Evolutionary conservation across 1,140 invertebrate species (phyloP), one percentile per base, ranked within the genome.

Genomic region (Eurosta solidaginis): DNA sequence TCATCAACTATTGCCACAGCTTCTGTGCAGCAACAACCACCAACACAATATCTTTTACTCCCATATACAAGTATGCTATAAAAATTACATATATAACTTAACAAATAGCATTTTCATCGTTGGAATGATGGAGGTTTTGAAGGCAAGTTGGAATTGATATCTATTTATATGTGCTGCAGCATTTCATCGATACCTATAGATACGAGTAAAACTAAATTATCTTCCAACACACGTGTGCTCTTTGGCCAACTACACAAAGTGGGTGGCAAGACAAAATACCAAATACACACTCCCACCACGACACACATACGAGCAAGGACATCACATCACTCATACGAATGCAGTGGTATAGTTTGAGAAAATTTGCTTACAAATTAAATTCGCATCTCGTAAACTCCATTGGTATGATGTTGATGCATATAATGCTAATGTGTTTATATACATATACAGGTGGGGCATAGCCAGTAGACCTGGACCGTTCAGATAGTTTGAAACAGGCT

Each of bases 1-100:
- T 82, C 84, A 86, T 86, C 84, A 86, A 75, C 82, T 83, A 82
- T 83, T 81, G 78, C 81, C 82, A 84, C 84, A 84, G 82, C 82
- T 83, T 82, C 77, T 81, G 82, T 6, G 10, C 20, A 27, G 36
- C 33, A 49, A 50, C 12, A 7, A 42, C 7, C 42, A 6, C 45
- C 52, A 63, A 52, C 40, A 77, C 40, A 25, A 27, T n/a, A n/a
- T n/a, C 44, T 36, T 42, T 25, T 68, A 17, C 52, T 54, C 14
- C 40, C 20, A 42, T 54, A n/a, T n/a, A n/a, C n/a, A n/a, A n/a
- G n/a, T n/a, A n/a, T n/a, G 7, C n/a, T n/a, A n/a, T n/a, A n/a
- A n/a, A 25, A 25, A 33, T 25, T 29, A 45, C 7, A n/a, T n/a
- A n/a, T n/a, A n/a, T 29, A 76, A n/a, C 45, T 76, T 44, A 42